Conservation (phyloP, 2,113 vertebrate species). For the Myxocyprinus asiaticus region DNA sequence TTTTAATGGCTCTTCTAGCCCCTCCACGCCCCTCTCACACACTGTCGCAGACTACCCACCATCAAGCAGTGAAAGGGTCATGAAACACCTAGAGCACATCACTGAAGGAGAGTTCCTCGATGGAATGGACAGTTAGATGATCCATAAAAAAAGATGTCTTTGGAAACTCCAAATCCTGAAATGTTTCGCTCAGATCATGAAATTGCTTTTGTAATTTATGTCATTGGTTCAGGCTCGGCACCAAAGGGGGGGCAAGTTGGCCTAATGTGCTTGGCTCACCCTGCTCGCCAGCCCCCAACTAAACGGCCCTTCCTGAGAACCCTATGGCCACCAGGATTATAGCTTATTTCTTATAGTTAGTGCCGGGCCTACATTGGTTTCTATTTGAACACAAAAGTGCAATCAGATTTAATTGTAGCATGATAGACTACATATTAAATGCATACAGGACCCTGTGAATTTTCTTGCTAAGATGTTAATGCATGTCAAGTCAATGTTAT, state of each 20-base stretch:
- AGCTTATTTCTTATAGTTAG: too few relatives aligned
- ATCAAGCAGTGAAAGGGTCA: slow-evolving; percentile 61
- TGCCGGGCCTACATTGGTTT: too few relatives aligned
- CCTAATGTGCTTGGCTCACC: too few relatives aligned
- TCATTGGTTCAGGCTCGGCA: background rate
- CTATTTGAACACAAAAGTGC: too few relatives aligned
- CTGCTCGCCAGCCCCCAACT: too few relatives aligned
- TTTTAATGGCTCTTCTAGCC: slow-evolving; percentile 72
- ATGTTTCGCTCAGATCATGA: background rate
- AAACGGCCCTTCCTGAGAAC: too few relatives aligned
- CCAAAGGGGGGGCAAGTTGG: too few relatives aligned
- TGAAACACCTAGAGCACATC: slow-evolving; percentile 82
- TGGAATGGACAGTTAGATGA: slow-evolving; percentile 67
- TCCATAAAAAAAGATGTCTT: background rate
- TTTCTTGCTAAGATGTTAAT: too few relatives aligned
- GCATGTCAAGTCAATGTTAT: background rate
- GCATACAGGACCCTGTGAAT: too few relatives aligned
- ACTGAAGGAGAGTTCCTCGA: slow-evolving; percentile 90
- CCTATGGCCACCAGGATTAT: too few relatives aligned
- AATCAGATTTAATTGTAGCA: background rate
- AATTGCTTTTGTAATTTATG: background rate
- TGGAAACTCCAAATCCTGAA: background rate
- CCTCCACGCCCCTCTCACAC: background rate
- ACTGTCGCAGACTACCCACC: slow-evolving; percentile 58
- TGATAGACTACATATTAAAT: background rate